Percentiles rank a stretch among this genome's conserved stretches.
phyloP scores from a whole-genome alignment of 2,113 vertebrate genomes.

The Pollimyrus isidori region DNA sequence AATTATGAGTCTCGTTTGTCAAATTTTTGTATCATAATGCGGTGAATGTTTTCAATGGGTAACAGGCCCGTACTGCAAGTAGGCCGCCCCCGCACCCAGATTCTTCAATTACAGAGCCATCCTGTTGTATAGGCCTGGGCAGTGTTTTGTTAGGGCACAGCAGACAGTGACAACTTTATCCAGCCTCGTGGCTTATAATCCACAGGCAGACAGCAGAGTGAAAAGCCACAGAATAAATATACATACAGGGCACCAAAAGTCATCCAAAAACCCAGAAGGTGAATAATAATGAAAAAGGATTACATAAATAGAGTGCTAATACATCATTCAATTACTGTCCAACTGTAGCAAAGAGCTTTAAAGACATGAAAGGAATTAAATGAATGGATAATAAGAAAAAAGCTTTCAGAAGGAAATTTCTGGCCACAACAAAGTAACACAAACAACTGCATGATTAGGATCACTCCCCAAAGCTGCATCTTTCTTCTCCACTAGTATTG shows the following conservation, averaged over 20 bases:
- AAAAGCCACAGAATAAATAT: not conserved
- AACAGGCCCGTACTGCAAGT: not conserved
- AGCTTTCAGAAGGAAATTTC: constrained; percentile 58
- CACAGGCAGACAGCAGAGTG: not conserved
- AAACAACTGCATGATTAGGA: constrained; percentile 65
- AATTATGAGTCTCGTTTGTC: not conserved
- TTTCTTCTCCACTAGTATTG: constrained; percentile 66
- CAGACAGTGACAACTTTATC: no score
- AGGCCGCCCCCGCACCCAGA: no score
- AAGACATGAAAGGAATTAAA: constrained; percentile 61
- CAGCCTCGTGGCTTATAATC: no score
- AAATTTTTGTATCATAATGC: not conserved
- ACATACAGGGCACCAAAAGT: not conserved
- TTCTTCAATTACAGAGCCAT: no score
- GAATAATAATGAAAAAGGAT: not conserved
- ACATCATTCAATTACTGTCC: not conserved
- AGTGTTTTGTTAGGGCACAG: no score
- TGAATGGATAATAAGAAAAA: constrained; percentile 68
- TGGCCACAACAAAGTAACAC: constrained; percentile 70
- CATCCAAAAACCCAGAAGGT: not conserved
- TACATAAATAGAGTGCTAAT: not conserved
- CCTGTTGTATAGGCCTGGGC: no score
- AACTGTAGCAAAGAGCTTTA: not conserved
- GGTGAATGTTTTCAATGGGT: not conserved
- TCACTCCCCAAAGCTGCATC: constrained; percentile 69